Evolutionary conservation across 2,888 invertebrate genomes (phyloP).

Genomic region (Cremastobaeus sp.): DNA sequence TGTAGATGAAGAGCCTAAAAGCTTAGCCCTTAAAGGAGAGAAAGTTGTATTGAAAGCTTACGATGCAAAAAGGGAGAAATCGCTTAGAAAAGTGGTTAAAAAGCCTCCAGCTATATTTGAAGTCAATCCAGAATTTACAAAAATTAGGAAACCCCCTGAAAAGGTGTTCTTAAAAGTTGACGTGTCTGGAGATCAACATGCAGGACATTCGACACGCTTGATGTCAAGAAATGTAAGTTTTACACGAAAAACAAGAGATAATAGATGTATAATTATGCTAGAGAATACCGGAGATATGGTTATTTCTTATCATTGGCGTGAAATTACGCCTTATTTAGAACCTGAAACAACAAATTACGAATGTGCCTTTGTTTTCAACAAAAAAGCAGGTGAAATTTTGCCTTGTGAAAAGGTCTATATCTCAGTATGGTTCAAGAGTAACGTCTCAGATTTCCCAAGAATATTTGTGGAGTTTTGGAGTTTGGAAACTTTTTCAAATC

Average conservation of each 20-base stretch:
- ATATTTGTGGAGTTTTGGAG: constrained; percentile 31
- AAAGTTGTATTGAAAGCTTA: background rate
- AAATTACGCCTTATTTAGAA: background rate
- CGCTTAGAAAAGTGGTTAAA: background rate
- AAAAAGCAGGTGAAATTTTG: constrained; percentile 21
- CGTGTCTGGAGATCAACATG: constrained; percentile 7
- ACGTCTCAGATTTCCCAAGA: background rate
- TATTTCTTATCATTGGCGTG: constrained; percentile 29
- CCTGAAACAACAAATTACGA: background rate
- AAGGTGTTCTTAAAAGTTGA: constrained; percentile 8
- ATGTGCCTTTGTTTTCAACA: constrained; percentile 24
- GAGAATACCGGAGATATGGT: constrained; percentile 25
- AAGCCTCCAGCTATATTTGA: background rate
- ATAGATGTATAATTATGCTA: constrained; percentile 6
- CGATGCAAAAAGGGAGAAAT: background rate
- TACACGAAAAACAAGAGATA: constrained; percentile 1
- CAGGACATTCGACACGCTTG: background rate
- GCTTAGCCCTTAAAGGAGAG: constrained; percentile 30
- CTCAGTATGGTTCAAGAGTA: constrained; percentile 5
- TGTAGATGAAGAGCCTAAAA: constrained; percentile 12
- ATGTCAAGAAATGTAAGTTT: constrained; percentile 11
- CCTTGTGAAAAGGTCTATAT: constrained; percentile 13
- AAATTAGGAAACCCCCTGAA: background rate
- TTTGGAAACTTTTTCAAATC: constrained; percentile 15
- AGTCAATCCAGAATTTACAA: background rate